phyloP scores from a whole-genome alignment of 2,797 vertebrate genomes.

The Merluccius polli region DNA sequence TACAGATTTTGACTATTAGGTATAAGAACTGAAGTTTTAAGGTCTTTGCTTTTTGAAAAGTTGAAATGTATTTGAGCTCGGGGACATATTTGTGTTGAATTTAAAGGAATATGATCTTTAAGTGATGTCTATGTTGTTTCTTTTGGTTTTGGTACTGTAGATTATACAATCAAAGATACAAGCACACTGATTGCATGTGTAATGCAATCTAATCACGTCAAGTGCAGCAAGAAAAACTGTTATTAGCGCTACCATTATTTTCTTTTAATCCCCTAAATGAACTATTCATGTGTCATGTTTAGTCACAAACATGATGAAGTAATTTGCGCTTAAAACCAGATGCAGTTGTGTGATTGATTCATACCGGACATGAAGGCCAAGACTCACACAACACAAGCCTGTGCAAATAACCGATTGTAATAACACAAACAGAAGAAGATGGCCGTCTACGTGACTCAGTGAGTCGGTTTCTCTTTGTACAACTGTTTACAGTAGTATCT shows the following conservation, averaged over 20 bases:
- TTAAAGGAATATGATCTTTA: constrained; percentile 28
- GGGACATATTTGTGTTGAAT: constrained; percentile 26
- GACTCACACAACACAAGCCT: constrained; percentile 22
- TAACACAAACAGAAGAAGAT: background rate
- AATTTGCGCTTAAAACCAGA: constrained; percentile 24
- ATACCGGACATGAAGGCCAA: constrained; percentile 26
- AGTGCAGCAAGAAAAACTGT: constrained; percentile 26
- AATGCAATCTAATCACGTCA: constrained; percentile 30
- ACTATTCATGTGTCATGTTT: background rate
- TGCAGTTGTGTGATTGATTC: constrained; percentile 28
- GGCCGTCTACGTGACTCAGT: constrained; percentile 25
- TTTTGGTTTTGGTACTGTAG: constrained; percentile 27
- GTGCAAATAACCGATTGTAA: constrained; percentile 8
- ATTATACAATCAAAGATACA: constrained; percentile 28
- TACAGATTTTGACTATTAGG: constrained; percentile 43
- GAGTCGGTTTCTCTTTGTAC: constrained; percentile 23
- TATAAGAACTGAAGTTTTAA: constrained; percentile 9
- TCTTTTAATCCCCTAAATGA: constrained; percentile 3
- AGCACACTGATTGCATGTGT: constrained; percentile 48
- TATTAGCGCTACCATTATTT: constrained; percentile 22
- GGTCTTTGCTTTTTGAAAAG: constrained; percentile 29
- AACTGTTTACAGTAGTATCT: constrained; percentile 25
- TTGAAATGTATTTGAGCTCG: constrained; percentile 18
- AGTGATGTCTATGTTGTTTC: constrained; percentile 41
- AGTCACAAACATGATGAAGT: constrained; percentile 39